Evolutionary conservation across 2,113 vertebrate species (phyloP).

Genomic region (Ageneiosus marmoratus): DNA sequence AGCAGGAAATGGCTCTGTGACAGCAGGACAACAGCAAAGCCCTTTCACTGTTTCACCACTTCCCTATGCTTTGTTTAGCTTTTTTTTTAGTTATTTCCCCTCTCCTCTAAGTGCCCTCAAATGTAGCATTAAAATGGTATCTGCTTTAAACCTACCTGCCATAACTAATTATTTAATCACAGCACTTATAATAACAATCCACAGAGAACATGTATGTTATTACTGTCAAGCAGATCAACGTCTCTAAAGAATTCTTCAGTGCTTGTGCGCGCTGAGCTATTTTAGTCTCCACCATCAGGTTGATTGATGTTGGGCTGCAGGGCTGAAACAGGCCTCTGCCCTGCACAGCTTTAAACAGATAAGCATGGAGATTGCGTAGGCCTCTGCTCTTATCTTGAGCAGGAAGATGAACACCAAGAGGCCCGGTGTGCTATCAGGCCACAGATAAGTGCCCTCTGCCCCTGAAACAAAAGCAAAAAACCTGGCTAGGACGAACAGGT

Average conservation of each 20-base stretch:
- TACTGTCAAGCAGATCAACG: constrained; percentile 26
- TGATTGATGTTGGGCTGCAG: constrained; percentile 42
- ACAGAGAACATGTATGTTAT: constrained; percentile 32
- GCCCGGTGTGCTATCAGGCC: constrained; percentile 40
- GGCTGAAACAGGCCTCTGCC: constrained; percentile 28
- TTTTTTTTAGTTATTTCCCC: too few relatives aligned
- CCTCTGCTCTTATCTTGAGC: constrained; percentile 49
- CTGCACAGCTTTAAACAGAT: constrained; percentile 45
- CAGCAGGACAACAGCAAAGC: constrained; percentile 42
- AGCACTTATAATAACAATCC: constrained; percentile 38
- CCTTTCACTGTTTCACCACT: constrained; percentile 44
- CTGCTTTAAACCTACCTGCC: constrained; percentile 24
- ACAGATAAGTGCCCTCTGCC: constrained; percentile 38
- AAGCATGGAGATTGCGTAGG: constrained; percentile 46
- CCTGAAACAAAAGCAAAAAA: constrained; percentile 13
- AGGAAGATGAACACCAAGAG: constrained; percentile 43
- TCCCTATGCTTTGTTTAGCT: constrained; percentile 41
- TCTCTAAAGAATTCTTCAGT: constrained; percentile 29
- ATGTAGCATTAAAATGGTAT: not conserved
- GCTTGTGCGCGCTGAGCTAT: constrained; percentile 32
- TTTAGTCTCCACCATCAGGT: constrained; percentile 27
- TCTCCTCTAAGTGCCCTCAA: not conserved
- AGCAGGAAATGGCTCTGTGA: constrained; percentile 54
- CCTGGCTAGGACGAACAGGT: constrained; percentile 1
- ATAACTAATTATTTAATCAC: constrained; percentile 30